These are phyloP conservation scores for Hypothenemus hampei DNA, from an alignment of 1,140 invertebrate species.

Conservation along the genomic window DNA sequence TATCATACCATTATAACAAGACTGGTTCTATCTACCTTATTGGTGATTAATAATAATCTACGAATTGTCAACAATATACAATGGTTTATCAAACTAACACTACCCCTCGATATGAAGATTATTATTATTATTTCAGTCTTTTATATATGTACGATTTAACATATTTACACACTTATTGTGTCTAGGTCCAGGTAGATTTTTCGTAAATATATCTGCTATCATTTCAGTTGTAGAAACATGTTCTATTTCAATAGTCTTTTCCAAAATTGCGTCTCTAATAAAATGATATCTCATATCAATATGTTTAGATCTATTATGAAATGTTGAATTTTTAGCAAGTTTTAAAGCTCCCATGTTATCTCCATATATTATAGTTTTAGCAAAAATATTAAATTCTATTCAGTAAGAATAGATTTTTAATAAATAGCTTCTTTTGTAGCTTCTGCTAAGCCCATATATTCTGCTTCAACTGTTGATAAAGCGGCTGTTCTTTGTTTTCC, in stretches of 20 bases:
- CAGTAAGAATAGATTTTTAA: conserved; percentile 3
- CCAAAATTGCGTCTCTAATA: conserved; percentile 28
- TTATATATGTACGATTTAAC: no score
- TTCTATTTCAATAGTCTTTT: conserved; percentile 25
- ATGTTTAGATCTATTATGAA: conserved; percentile 44
- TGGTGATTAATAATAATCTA: no score
- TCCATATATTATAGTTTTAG: background rate
- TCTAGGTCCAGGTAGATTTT: no score
- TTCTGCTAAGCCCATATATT: conserved; percentile 39
- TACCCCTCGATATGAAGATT: no score
- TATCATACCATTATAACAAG: no score
- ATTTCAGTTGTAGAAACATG: conserved; percentile 29
- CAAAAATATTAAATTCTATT: background rate
- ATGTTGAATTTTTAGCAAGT: conserved; percentile 37
- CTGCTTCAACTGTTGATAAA: conserved; percentile 41
- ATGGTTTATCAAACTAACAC: no score
- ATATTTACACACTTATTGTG: no score
- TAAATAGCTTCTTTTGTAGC: conserved; percentile 20
- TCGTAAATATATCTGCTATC: conserved; percentile 15
- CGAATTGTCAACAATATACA: no score
- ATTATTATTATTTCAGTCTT: no score
- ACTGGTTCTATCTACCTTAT: no score
- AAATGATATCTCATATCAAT: conserved; percentile 45
- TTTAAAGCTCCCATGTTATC: conserved; percentile 8
- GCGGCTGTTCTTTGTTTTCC: conserved; percentile 38